Base-by-base conservation (phyloP, 1,140 invertebrate species). In the Harpegnathos saltator region DNA sequence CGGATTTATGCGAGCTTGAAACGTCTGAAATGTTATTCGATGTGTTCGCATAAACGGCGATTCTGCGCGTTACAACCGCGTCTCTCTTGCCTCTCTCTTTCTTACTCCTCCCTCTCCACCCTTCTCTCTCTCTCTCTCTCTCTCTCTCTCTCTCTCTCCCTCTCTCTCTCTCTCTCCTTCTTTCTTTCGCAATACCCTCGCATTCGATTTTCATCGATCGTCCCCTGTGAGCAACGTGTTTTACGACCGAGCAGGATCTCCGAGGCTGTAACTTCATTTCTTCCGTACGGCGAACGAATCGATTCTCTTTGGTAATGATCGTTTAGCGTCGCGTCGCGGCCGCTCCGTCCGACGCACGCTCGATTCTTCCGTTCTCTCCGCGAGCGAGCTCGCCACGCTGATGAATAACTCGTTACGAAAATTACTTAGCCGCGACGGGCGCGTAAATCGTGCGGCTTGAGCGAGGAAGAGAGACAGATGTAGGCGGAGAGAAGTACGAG, bases 1-100 rank as follows among this genome's bases (percentile, higher is more conserved):
- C 66, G 56, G 78, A 74, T 82, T 77, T 87, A 77, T 72, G 80
- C 84, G 74, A 74, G 68, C 82, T 65, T 73, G 81, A 77, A 83
- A 77, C 66, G 82, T 72, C 33, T 38, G 58, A 69, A 85, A 83
- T 85, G 74, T 80, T 74, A 78, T 82, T 83, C 78, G 83, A 59
- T 44, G 65, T 56, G 73, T 82, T 78, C 65, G 73, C 78, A 82
- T 85, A 85, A 87, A 78, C 83, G 80, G 15, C 71, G 65, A 83
- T 59, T 83, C 68, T 59, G 26, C 77, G 75, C 48, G 44, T 58
- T 22, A 29, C 59, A 48, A 73, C 68, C 69, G 54, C 7, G 54
- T 33, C 29, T 33, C 29, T 33, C 29, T 33, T 5, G 1, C 29
- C 7, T 54, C 38, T 24, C 38, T 73, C 80, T 48, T 19, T 33